Conservation (phyloP, 2,113 vertebrate genomes). For the Ranitomeya variabilis region DNA sequence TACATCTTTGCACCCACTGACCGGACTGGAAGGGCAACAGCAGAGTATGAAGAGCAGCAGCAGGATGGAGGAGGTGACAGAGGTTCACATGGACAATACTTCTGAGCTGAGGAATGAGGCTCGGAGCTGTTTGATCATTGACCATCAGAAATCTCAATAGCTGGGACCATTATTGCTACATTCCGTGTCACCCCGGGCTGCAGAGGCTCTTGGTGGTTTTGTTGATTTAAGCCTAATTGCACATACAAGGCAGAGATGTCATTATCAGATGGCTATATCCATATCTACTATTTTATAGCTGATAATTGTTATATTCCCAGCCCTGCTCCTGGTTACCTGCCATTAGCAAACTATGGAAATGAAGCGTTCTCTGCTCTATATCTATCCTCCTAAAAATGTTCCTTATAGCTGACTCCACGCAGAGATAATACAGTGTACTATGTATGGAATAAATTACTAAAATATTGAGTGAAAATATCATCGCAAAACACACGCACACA, state of each 20-base stretch:
- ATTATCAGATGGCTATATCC: slow-evolving; percentile 32
- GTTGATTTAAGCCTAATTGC: slow-evolving; percentile 66
- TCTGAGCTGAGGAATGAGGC: slow-evolving; percentile 29
- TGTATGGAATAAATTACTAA: neutral
- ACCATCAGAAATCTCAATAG: slow-evolving; percentile 54
- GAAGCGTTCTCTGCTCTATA: neutral
- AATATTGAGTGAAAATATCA: neutral
- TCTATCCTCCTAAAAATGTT: neutral
- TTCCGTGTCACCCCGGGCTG: slow-evolving; percentile 61
- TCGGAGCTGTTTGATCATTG: slow-evolving; percentile 48
- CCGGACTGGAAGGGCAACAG: neutral
- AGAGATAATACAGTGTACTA: neutral
- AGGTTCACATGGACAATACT: slow-evolving; percentile 43
- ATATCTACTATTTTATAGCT: slow-evolving; percentile 42
- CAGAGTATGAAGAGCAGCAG: neutral
- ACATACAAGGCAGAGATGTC: slow-evolving; percentile 59
- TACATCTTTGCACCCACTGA: neutral
- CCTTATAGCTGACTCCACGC: neutral
- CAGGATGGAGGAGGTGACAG: slow-evolving; percentile 30
- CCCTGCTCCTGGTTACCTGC: neutral
- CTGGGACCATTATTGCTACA: slow-evolving; percentile 47
- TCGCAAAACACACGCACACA: neutral
- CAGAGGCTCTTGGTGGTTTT: slow-evolving; percentile 54
- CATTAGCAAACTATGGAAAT: neutral
- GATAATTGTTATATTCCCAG: slow-evolving; percentile 5